These are phyloP conservation scores for Pterois miles DNA, from an alignment of 2,797 vertebrate species.

Conservation along the genomic window DNA sequence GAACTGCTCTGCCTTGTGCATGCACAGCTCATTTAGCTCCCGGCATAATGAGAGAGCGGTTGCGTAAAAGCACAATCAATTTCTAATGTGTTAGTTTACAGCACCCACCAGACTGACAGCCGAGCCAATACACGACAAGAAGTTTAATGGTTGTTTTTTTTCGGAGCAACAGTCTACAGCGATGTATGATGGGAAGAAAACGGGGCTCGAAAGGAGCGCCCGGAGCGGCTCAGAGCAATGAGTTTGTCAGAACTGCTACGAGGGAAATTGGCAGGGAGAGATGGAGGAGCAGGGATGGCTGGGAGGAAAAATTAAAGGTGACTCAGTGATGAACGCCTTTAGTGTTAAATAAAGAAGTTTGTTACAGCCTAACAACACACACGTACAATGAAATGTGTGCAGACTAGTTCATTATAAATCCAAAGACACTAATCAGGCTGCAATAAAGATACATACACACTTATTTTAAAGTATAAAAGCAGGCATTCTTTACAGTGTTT, in stretches of 20 bases:
- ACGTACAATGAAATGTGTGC: background rate
- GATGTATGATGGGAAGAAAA: constrained; percentile 49
- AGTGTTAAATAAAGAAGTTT: constrained; percentile 44
- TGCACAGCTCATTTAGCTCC: constrained; percentile 62
- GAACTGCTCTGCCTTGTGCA: background rate
- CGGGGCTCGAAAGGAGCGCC: constrained; percentile 10
- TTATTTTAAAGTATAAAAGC: constrained; percentile 37
- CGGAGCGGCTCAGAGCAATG: constrained; percentile 31
- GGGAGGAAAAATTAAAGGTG: constrained; percentile 16
- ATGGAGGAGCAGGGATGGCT: constrained; percentile 21
- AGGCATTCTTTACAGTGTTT: constrained; percentile 21
- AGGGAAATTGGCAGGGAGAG: constrained; percentile 38
- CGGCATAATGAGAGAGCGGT: constrained; percentile 62
- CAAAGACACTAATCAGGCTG: background rate
- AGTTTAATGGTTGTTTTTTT: constrained; percentile 58
- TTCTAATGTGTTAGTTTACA: constrained; percentile 65
- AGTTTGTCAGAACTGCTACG: constrained; percentile 49
- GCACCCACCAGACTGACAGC: constrained; percentile 61
- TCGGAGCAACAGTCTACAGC: constrained; percentile 47
- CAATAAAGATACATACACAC: constrained; percentile 5
- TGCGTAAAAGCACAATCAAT: constrained; percentile 70
- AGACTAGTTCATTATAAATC: background rate
- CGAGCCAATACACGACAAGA: constrained; percentile 65
- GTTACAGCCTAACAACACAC: background rate
- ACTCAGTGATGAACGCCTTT: constrained; percentile 24